Evolutionary conservation across 2,888 invertebrate species (phyloP), one percentile per base, ranked within the genome.

Genomic region (Helicoverpa assulta): DNA sequence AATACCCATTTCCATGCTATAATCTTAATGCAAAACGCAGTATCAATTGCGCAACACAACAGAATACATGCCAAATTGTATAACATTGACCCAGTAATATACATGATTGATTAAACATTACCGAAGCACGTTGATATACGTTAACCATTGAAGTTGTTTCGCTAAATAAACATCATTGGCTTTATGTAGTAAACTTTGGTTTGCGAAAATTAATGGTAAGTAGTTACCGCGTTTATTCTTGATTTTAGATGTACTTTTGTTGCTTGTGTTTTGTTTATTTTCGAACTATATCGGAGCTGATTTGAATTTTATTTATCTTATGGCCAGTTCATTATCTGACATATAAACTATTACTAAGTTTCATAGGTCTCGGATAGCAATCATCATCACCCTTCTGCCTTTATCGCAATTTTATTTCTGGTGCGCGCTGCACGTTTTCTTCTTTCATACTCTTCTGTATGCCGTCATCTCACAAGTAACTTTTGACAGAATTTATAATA

Each of bases 51-150:
- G 33, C 40, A 74, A 65, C 40, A 21, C 29, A n/a, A n/a, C 29
- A 62, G 12, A 10, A 26, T 40, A 54, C 52, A 53, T 29, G 74
- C 68, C 51, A 64, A 60, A 57, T 37, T 50, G 33, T 16, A n/a
- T 70, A 64, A 52, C 70, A 73, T 73, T 80, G 68, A 77, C 77
- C 74, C 54, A 67, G 26, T 60, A 54, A 47, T 19, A 61, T 67
- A 70, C 68, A 55, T 55, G 73, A 67, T 61, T 67, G 65, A 67
- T 78, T 74, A 71, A 40, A 51, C 64, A 70, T 29, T 63, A 51
- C 33, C 33, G 14, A 51, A 62, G 21, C 47, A 67, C 51, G 33
- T 53, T 8, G 50, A 62, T 40, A 37, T 37, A 52, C 21, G 66
- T 26, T 14, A n/a, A 54, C 56, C n/a, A 58, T 19, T 56, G 26